Evolutionary conservation across 2,113 vertebrate species (phyloP).

Genomic region (Oncorhynchus masou): DNA sequence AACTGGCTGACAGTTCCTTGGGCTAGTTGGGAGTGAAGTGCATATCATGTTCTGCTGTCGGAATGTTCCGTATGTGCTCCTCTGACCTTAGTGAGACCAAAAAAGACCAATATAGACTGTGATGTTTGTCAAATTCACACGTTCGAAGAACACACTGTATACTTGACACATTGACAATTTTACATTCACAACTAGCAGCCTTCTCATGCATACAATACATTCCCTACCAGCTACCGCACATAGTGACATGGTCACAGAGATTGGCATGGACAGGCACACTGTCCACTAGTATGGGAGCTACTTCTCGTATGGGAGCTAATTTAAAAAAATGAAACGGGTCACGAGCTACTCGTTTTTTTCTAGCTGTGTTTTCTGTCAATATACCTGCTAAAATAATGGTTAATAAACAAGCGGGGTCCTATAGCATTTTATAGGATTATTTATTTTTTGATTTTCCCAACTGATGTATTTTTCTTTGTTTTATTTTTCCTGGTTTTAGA

Average conservation of each 20-base stretch:
- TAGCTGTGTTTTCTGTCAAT: no score
- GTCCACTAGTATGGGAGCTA: not conserved
- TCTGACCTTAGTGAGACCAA: not conserved
- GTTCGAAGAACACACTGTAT: not conserved
- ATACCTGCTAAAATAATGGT: no score
- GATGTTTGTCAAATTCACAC: slow-evolving; percentile 4
- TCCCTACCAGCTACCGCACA: not conserved
- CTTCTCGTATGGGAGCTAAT: no score
- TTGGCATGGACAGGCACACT: not conserved
- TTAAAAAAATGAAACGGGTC: no score
- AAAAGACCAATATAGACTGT: not conserved
- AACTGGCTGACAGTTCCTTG: not conserved
- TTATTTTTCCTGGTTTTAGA: no score
- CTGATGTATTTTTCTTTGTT: no score
- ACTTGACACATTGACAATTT: not conserved
- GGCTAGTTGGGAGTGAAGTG: not conserved
- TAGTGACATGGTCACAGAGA: not conserved
- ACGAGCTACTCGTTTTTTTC: no score
- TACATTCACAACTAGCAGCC: no score
- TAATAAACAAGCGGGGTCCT: no score
- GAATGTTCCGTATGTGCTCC: not conserved
- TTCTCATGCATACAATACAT: no score
- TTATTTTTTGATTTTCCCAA: no score
- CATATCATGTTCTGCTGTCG: not conserved
- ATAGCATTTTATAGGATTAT: no score